phyloP scores from a whole-genome alignment of 1,140 invertebrate species.

The Spodoptera litura region DNA sequence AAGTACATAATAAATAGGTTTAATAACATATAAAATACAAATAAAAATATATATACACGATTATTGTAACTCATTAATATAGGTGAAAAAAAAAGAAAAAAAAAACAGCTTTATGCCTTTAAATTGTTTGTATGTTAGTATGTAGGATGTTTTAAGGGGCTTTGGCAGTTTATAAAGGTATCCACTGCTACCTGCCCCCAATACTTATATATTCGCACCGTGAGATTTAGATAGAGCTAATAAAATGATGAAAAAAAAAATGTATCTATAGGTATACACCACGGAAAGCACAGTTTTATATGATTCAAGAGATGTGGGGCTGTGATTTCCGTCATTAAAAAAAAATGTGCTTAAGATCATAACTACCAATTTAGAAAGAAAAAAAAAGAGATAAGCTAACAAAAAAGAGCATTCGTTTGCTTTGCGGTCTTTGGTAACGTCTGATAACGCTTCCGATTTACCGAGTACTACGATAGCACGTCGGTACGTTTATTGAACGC shows the following conservation, averaged over 20 bases:
- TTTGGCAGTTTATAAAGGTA: slow-evolving; percentile 63
- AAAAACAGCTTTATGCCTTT: slow-evolving; percentile 83
- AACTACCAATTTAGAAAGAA: slow-evolving; percentile 72
- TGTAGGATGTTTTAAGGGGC: slow-evolving; percentile 70
- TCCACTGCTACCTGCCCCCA: slow-evolving; percentile 59
- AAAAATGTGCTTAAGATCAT: slow-evolving; percentile 73
- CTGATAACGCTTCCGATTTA: slow-evolving; percentile 68
- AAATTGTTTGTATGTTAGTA: slow-evolving; percentile 83
- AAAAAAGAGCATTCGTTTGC: slow-evolving; percentile 64
- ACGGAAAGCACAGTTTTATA: slow-evolving; percentile 55
- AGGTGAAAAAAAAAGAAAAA: slow-evolving; percentile 78
- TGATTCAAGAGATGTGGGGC: slow-evolving; percentile 55
- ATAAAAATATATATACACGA: slow-evolving; percentile 86
- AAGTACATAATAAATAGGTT: slow-evolving; percentile 83
- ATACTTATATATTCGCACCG: slow-evolving; percentile 74
- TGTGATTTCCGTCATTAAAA: slow-evolving; percentile 56
- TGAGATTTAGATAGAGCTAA: slow-evolving; percentile 73
- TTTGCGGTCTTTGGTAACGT: slow-evolving; percentile 70
- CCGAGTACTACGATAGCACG: slow-evolving; percentile 61
- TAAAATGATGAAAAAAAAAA: slow-evolving; percentile 68
- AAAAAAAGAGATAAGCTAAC: slow-evolving; percentile 56
- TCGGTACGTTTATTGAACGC: slow-evolving; percentile 56
- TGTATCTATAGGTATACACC: slow-evolving; percentile 62
- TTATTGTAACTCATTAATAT: slow-evolving; percentile 82
- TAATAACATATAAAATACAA: slow-evolving; percentile 81